These are phyloP conservation scores for Pseudorhombus dupliciocellatus DNA, from an alignment of 2,113 vertebrate species.

Conservation along the genomic window DNA sequence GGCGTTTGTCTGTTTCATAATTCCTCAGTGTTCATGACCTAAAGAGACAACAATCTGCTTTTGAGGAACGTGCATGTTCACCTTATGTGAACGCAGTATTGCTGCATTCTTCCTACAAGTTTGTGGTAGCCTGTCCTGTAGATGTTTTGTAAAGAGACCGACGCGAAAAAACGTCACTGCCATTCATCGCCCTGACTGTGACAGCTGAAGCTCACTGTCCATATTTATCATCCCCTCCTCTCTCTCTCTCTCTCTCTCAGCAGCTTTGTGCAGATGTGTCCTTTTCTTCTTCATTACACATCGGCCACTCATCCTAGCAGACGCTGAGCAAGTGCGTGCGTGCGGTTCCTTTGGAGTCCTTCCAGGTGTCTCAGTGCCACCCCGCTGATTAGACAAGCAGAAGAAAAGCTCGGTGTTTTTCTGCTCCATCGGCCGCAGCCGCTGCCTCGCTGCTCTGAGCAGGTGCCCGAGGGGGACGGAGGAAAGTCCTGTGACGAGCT, in stretches of 20 bases:
- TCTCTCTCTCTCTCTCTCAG: conserved; percentile 9
- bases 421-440: conserved; percentile 82
- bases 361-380: conserved; percentile 77
- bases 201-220: conserved; percentile 19
- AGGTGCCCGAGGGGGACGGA: conserved; percentile 50
- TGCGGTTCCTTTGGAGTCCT: conserved; percentile 69
- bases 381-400: conserved; percentile 80
- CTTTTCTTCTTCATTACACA: conserved; percentile 80
- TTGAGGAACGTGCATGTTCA: conserved; percentile 14
- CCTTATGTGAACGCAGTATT: background rate
- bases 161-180: background rate
- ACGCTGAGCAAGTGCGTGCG: conserved; percentile 19
- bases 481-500: background rate
- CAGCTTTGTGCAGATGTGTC: conserved; percentile 73
- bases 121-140: too few species aligned
- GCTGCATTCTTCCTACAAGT: too few species aligned
- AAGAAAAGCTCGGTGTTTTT: conserved; percentile 88
- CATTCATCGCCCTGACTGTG: background rate
- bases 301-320: conserved; percentile 63
- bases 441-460: conserved; percentile 82
- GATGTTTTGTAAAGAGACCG: too few species aligned
- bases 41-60: conserved; percentile 6
- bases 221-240: conserved; percentile 18
- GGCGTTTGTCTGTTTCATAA: conserved; percentile 38
- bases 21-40: conserved; percentile 12